Evolutionary conservation across 2,888 invertebrate genomes (phyloP).

Genomic region (Drosophila robusta): DNA sequence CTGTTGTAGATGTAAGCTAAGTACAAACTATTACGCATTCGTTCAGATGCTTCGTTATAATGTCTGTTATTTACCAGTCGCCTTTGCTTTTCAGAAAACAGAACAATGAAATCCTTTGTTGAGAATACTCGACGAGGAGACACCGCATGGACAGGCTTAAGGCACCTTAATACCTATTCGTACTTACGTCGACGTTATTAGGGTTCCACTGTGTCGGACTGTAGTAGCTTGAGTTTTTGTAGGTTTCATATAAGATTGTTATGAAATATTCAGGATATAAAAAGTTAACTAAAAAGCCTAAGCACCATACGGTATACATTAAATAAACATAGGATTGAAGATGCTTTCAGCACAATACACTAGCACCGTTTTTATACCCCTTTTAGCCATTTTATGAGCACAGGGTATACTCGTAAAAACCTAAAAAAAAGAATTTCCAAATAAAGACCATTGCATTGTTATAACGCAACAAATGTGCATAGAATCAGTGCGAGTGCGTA

Average conservation of each 20-base stretch:
- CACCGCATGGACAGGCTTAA: neutral
- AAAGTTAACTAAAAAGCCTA: neutral
- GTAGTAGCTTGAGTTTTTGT: too few species aligned
- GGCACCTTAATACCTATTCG: neutral
- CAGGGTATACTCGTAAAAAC: conserved; percentile 7
- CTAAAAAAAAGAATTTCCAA: conserved; percentile 12
- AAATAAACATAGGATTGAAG: too few species aligned
- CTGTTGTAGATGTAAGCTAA: conserved; percentile 21
- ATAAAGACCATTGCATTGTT: conserved; percentile 51
- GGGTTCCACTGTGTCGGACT: too few species aligned
- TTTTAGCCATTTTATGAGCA: neutral
- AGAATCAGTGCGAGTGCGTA: conserved; percentile 8
- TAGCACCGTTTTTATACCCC: conserved; percentile 1
- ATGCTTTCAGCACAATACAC: neutral
- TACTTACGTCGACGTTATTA: neutral
- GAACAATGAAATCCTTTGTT: neutral
- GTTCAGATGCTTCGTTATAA: conserved; percentile 29
- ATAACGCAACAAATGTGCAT: conserved; percentile 21
- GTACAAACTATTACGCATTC: conserved; percentile 58
- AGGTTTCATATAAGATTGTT: neutral
- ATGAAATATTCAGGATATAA: neutral
- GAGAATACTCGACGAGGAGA: neutral
- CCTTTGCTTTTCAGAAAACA: neutral
- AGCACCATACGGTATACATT: neutral
- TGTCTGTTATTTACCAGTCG: neutral